phyloP scores from a whole-genome alignment of 2,113 vertebrate species.

The Gallinago jamesoni region DNA sequence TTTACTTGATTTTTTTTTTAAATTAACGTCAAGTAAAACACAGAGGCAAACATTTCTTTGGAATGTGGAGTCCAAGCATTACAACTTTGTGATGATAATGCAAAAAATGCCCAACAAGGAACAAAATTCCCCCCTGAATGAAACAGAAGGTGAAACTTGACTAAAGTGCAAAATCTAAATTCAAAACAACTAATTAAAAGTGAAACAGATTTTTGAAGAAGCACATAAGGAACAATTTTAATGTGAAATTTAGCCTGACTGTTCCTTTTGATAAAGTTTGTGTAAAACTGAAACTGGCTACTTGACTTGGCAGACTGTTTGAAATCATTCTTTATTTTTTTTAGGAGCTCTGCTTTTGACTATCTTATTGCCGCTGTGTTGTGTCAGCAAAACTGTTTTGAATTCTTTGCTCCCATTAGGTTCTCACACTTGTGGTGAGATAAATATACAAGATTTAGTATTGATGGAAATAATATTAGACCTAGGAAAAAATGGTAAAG shows the following conservation, averaged over 20 bases:
- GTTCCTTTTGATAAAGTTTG: not conserved
- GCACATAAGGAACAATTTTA: not conserved
- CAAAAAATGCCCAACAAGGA: not conserved
- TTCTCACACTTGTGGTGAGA: not conserved
- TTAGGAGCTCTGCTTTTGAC: not conserved
- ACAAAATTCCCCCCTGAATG: not conserved
- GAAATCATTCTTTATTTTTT: not conserved
- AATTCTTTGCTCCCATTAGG: not conserved
- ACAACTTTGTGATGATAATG: not conserved
- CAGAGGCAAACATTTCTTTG: not conserved
- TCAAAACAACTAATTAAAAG: not conserved
- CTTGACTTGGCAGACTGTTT: not conserved
- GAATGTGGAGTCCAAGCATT: not conserved
- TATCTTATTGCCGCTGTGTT: not conserved
- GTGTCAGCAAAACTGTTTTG: not conserved
- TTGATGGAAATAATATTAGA: not conserved
- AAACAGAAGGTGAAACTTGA: not conserved
- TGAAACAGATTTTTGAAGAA: not conserved
- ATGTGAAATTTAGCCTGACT: not conserved
- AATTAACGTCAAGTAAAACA: not conserved
- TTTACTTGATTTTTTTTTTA: not conserved
- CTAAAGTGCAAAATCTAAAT: not conserved
- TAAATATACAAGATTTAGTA: not conserved
- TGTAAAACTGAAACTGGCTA: not conserved
- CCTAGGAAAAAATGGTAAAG: constrained; percentile 17